These are phyloP conservation scores for Ectemnius lituratus DNA, from an alignment of 2,888 invertebrate species.

Conservation along the genomic window DNA sequence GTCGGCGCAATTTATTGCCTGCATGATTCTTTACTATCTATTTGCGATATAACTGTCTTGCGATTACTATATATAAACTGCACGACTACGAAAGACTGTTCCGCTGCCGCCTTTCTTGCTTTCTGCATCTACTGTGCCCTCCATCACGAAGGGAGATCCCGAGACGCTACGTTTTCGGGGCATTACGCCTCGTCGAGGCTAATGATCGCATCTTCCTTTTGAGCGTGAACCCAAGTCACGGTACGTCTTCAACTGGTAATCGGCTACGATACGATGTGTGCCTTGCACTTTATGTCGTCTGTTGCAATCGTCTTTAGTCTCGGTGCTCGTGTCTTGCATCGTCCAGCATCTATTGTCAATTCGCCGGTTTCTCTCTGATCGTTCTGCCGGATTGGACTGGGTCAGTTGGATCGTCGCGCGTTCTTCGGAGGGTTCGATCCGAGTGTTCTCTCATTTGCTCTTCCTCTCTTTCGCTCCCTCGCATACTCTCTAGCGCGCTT, in stretches of 20 bases:
- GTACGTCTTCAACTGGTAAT: slow-evolving; percentile 10
- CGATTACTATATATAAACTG: slow-evolving; percentile 22
- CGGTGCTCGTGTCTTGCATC: slow-evolving; percentile 20
- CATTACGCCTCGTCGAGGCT: slow-evolving; percentile 57
- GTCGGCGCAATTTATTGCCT: slow-evolving; percentile 43
- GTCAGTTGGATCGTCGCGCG: slow-evolving; percentile 54
- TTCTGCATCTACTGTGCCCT: background rate
- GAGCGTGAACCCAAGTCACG: slow-evolving; percentile 40
- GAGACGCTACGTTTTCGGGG: slow-evolving; percentile 46
- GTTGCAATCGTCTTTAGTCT: slow-evolving; percentile 26
- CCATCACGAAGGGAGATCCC: slow-evolving; percentile 33
- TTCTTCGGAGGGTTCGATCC: slow-evolving; percentile 32
- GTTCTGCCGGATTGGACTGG: slow-evolving; percentile 42
- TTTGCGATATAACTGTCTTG: slow-evolving; percentile 41
- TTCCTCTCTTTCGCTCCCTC: too few species aligned
- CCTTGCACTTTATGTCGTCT: slow-evolving; percentile 21
- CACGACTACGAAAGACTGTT: slow-evolving; percentile 29
- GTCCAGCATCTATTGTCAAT: slow-evolving; percentile 16
- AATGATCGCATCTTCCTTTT: slow-evolving; percentile 50
- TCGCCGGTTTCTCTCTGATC: too few species aligned
- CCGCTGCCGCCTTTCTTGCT: background rate
- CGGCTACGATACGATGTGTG: slow-evolving; percentile 16
- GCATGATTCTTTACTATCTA: slow-evolving; percentile 40
- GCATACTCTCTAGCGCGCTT: slow-evolving; percentile 11
- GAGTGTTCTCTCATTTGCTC: too few species aligned